Evolutionary conservation across 2,888 invertebrate species (phyloP), one percentile per base, ranked within the genome.

Genomic region (Tetanocera ferruginea): DNA sequence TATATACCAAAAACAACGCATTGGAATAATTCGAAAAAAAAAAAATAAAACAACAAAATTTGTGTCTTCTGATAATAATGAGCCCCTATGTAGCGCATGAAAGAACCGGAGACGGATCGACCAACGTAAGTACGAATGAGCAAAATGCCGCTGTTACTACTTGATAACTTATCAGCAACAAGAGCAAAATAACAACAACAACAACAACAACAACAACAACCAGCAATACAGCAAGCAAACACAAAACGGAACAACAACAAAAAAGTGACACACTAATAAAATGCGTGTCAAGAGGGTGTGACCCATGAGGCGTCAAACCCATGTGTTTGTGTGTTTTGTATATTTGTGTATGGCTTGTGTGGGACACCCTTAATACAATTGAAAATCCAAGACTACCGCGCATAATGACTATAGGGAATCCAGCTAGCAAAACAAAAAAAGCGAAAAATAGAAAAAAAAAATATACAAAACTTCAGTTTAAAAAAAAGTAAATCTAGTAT

Each of bases 251-350:
- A 37, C 23, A 37, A 66, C n/a, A 66, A 66, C 17, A 37, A 37
- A 34, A 37, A 34, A 19, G 23, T 23, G 8, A 34, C 9, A 4
- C 34, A 66, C 34, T 19, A 37, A 67, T 19, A n/a, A 67, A 67
- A 37, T 37, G 43, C 23, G 43, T 67, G 67, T 67, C 67, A 67
- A 67, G 67, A 67, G 67, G 67, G 67, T 67, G 67, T 60, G 11
- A 60, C 25, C 60, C 43, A 3, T 60, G 25, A 60, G 28, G 19
- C 28, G 57, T 60, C 1, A 43, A 43, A 14, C 11, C 14, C 52
- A n/a, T 5, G 52, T 60, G 57, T 60, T 23, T 14, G n/a, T 57
- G 57, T 60, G 57, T 43, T 37, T 37, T 37, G 43, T 43, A 6
- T 6, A 8, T 60, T 8, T 60, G 25, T 19, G 5, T n/a, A n/a